Conservation (phyloP, 2,888 invertebrate species). For the Agriotes lineatus region DNA sequence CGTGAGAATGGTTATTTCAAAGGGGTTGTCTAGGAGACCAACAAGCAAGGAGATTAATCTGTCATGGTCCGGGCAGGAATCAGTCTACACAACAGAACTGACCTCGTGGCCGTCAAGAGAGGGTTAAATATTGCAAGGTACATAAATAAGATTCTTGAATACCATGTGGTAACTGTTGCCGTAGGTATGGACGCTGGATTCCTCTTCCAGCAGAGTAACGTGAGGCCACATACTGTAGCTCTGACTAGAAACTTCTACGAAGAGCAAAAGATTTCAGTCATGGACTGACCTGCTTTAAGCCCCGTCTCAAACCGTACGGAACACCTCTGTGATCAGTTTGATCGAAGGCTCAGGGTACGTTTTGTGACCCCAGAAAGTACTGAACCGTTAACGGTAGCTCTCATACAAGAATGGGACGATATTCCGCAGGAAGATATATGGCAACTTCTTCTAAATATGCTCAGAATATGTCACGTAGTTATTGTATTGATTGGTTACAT, state of each 20-base stretch:
- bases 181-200: too few relatives aligned
- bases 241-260: background rate
- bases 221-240: background rate
- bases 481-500: too few relatives aligned
- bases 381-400: background rate
- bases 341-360: background rate
- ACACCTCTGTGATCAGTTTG: background rate
- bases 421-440: too few relatives aligned
- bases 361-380: background rate
- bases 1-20: background rate
- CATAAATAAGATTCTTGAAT: background rate
- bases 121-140: too few relatives aligned
- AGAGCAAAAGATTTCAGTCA: background rate
- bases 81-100: background rate
- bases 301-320: background rate
- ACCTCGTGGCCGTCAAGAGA: background rate
- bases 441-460: background rate
- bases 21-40: background rate
- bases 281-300: background rate
- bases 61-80: background rate
- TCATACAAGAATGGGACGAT: background rate
- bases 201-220: background rate
- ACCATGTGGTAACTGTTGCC: background rate
- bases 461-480: too few relatives aligned
- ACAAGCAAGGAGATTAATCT: background rate